Evolutionary conservation across 2,113 vertebrate species (phyloP).

Genomic region (Thymallus thymallus): DNA sequence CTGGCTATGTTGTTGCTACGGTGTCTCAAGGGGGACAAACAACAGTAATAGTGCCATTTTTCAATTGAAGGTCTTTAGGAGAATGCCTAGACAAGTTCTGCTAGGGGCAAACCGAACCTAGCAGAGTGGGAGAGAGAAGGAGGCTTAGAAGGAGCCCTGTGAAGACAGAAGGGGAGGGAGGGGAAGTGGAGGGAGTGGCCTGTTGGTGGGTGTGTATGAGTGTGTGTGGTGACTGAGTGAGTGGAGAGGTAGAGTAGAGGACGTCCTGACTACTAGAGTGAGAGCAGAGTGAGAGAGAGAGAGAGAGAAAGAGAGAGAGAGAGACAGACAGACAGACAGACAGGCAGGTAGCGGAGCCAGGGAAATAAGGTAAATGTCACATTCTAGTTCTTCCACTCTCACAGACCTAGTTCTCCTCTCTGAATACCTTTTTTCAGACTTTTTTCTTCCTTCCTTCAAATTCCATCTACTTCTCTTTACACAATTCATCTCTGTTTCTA

Average conservation of each 20-base stretch:
- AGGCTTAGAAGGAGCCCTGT: slow-evolving; percentile 43
- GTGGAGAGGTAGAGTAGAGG: slow-evolving; percentile 51
- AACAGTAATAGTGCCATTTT: too few relatives aligned
- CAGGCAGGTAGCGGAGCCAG: background rate
- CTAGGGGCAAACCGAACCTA: too few relatives aligned
- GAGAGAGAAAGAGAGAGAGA: background rate
- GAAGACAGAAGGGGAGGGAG: slow-evolving; percentile 62
- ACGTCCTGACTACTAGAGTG: slow-evolving; percentile 57
- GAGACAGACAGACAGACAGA: slow-evolving; percentile 15
- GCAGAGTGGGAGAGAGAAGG: slow-evolving; percentile 29
- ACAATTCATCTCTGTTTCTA: background rate
- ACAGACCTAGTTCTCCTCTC: slow-evolving; percentile 31
- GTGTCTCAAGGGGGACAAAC: too few relatives aligned
- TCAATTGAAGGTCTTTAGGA: too few relatives aligned
- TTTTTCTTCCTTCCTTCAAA: too few relatives aligned
- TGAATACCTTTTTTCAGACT: background rate
- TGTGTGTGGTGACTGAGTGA: slow-evolving; percentile 58
- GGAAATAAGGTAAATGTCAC: slow-evolving; percentile 60
- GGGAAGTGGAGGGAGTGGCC: slow-evolving; percentile 66
- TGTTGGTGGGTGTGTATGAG: slow-evolving; percentile 47
- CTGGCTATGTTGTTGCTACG: too few relatives aligned
- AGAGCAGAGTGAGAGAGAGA: slow-evolving; percentile 11
- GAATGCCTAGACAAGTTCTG: too few relatives aligned
- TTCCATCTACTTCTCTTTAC: too few relatives aligned
- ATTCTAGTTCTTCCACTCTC: slow-evolving; percentile 43